Evolutionary conservation across 1,140 invertebrate genomes (phyloP).

Genomic region (Colletes latitarsis): DNA sequence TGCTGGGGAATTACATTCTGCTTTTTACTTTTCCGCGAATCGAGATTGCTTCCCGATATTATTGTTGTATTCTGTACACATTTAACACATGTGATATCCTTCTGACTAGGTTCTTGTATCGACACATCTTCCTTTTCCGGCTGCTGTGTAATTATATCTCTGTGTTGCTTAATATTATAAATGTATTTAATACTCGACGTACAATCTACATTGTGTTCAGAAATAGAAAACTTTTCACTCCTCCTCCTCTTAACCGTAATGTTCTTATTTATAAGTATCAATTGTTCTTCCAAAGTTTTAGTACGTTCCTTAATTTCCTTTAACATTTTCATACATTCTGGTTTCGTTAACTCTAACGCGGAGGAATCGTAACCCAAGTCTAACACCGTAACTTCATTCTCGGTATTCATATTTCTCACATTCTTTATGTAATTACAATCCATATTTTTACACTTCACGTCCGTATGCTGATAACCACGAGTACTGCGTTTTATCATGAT

Average conservation of each 20-base stretch:
- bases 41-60: neutral
- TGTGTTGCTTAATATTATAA: neutral
- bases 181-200: neutral
- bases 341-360: neutral
- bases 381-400: no score
- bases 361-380: neutral
- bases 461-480: no score
- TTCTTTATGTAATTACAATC: neutral
- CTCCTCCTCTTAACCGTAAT: neutral
- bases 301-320: constrained; percentile 38
- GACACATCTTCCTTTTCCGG: constrained; percentile 36
- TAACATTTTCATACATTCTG: constrained; percentile 27
- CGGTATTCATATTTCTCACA: neutral
- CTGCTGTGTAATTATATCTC: constrained; percentile 25
- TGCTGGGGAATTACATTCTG: neutral
- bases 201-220: neutral
- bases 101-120: constrained; percentile 1
- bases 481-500: neutral
- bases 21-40: neutral
- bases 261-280: constrained; percentile 13
- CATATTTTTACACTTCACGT: neutral
- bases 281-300: constrained; percentile 34
- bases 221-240: neutral
- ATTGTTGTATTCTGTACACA: neutral
- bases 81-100: neutral